Evolutionary conservation across 2,113 vertebrate species (phyloP).

Genomic region (Eudyptes chrysolophus): DNA sequence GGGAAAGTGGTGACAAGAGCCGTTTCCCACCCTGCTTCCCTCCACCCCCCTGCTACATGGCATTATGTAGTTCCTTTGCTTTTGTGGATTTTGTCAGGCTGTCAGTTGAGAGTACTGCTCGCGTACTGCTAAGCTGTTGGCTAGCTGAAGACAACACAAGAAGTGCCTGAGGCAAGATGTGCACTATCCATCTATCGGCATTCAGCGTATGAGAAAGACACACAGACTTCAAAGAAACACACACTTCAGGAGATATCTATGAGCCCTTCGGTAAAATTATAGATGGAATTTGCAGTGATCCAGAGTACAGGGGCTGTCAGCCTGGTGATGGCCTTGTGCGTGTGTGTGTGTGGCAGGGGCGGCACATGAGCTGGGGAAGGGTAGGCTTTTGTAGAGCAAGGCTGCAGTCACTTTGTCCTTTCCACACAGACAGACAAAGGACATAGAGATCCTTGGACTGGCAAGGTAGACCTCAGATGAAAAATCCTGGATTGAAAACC

Average conservation of each 20-base stretch:
- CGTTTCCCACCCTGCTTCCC: background rate
- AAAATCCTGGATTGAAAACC: background rate
- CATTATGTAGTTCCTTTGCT: background rate
- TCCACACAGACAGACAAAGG: background rate
- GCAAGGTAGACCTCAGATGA: background rate
- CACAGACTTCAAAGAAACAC: background rate
- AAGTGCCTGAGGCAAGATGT: background rate
- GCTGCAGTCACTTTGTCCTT: background rate
- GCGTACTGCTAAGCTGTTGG: background rate
- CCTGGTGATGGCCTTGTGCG: background rate
- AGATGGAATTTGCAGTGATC: background rate
- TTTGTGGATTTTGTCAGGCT: background rate
- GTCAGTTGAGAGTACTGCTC: background rate
- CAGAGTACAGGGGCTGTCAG: background rate
- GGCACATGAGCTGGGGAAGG: background rate
- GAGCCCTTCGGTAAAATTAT: background rate
- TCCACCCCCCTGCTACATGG: accelerated
- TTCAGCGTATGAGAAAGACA: background rate
- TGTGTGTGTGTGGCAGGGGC: too few species aligned
- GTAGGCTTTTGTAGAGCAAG: background rate
- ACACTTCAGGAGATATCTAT: background rate
- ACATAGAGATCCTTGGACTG: background rate
- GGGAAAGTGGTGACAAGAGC: background rate
- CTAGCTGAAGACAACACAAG: background rate
- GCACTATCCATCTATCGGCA: background rate